phyloP scores from a whole-genome alignment of 2,888 invertebrate genomes.

The Limnephilus rhombicus region DNA sequence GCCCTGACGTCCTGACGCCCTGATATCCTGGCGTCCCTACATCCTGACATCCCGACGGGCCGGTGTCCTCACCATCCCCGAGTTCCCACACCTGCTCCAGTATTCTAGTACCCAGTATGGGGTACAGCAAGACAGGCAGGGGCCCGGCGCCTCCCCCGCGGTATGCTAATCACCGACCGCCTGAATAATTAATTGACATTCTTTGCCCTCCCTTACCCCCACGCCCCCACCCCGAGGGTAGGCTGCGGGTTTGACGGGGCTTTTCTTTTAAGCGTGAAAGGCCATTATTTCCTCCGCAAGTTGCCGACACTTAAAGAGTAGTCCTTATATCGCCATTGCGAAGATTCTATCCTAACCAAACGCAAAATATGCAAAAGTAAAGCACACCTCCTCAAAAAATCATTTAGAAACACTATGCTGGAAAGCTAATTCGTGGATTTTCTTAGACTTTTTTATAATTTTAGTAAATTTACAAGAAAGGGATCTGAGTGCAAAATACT shows the following conservation, averaged over 20 bases:
- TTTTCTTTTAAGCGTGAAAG: conserved; percentile 66
- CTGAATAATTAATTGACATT: conserved; percentile 67
- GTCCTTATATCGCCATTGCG: conserved; percentile 3
- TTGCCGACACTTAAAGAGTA: conserved; percentile 33
- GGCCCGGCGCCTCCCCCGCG: conserved; percentile 69
- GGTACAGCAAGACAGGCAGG: neutral
- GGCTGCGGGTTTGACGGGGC: conserved; percentile 67
- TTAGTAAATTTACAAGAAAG: neutral
- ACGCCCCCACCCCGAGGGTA: conserved; percentile 66
- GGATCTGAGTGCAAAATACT: conserved; percentile 10
- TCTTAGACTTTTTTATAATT: neutral
- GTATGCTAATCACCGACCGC: conserved; percentile 67
- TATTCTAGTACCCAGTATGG: conserved; percentile 18
- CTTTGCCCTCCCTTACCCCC: conserved; percentile 53
- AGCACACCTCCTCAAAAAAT: neutral
- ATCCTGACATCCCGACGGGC: neutral
- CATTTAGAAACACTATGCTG: too few relatives aligned
- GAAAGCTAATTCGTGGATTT: neutral
- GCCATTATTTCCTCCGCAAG: conserved; percentile 64
- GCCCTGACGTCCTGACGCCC: neutral
- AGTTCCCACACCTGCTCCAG: neutral
- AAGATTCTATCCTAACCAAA: neutral
- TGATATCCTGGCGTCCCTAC: neutral
- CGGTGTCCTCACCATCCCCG: neutral
- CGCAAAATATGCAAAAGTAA: neutral